Evolutionary conservation across 2,888 invertebrate species (phyloP).

Genomic region (Melieria crassipennis): DNA sequence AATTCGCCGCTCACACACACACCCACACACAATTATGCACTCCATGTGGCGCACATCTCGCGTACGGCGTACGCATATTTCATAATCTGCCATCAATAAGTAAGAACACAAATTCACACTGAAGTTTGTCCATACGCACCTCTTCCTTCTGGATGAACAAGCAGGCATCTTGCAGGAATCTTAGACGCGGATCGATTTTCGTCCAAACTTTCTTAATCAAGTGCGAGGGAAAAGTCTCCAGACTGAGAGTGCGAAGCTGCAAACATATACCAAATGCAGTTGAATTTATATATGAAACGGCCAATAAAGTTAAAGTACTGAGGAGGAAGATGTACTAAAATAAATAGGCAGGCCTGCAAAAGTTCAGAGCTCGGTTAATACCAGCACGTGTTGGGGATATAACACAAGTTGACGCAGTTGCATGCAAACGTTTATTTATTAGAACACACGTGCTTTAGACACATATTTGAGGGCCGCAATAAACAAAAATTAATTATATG

Average conservation of each 20-base stretch:
- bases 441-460: too few species aligned
- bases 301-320: too few species aligned
- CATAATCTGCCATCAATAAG: neutral
- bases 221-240: conserved; percentile 62
- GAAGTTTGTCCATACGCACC: conserved; percentile 51
- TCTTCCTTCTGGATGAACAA: conserved; percentile 61
- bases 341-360: too few species aligned
- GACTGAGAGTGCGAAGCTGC: conserved; percentile 57
- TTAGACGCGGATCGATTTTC: conserved; percentile 53
- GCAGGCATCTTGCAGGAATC: conserved; percentile 56
- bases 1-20: neutral
- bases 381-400: too few species aligned
- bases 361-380: too few species aligned
- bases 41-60: neutral
- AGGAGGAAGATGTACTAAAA: too few species aligned
- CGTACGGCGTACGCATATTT: too few species aligned
- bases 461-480: too few species aligned
- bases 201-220: conserved; percentile 61
- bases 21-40: neutral
- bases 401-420: too few species aligned
- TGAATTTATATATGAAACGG: too few species aligned
- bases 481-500: too few species aligned
- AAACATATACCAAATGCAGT: conserved; percentile 25
- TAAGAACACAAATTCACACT: neutral
- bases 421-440: too few species aligned